Evolutionary conservation across 2,888 invertebrate genomes (phyloP).

Genomic region (Clusia tigrina): DNA sequence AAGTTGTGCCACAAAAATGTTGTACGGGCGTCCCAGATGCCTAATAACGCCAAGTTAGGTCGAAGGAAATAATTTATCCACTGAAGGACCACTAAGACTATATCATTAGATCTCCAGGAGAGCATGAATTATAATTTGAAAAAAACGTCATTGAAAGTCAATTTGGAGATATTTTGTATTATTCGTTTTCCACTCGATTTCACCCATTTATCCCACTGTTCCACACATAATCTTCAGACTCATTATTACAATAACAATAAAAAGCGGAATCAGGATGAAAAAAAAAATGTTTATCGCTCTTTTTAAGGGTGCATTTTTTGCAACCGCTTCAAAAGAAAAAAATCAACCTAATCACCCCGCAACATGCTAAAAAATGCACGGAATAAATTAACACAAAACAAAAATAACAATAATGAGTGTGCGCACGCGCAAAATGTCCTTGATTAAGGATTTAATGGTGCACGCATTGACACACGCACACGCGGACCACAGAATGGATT

Average conservation of each 20-base stretch:
- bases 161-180: no score
- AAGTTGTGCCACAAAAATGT: no score
- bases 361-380: not conserved
- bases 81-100: no score
- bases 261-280: not conserved
- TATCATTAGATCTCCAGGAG: no score
- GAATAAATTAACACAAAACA: conserved; percentile 22
- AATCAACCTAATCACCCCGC: conserved; percentile 7
- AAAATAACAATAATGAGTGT: conserved; percentile 24
- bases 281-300: conserved; percentile 3
- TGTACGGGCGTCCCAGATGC: no score
- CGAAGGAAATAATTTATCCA: no score
- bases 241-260: not conserved
- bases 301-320: conserved; percentile 25
- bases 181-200: no score
- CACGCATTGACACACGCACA: conserved; percentile 24
- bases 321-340: conserved; percentile 9
- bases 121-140: no score
- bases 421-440: conserved; percentile 27
- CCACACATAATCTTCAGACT: not conserved
- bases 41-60: no score
- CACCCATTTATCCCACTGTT: not conserved
- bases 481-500: not conserved
- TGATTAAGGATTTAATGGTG: conserved; percentile 36
- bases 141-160: no score